A percentile compares a stretch with the other conserved stretches of the same genome.
These are phyloP conservation scores for Pandemis cinnamomeana DNA, from an alignment of 2,888 invertebrate genomes.

Conservation along the genomic window DNA sequence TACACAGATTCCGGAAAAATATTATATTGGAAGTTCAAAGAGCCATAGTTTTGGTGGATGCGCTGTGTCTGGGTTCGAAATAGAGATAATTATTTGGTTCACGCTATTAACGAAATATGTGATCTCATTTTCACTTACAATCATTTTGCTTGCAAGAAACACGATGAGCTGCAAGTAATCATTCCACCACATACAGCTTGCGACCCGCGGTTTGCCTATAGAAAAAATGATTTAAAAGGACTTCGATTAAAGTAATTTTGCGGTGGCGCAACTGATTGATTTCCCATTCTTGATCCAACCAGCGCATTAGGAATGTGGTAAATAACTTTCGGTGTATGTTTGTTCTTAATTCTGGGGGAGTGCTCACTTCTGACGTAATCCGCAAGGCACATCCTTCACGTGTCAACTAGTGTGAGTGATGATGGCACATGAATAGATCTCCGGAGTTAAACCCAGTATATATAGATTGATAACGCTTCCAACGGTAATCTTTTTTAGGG, in stretches of 20 bases:
- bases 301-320: background rate
- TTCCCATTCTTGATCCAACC: background rate
- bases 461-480: slow-evolving; percentile 26
- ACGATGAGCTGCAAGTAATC: too few relatives aligned
- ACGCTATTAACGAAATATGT: too few relatives aligned
- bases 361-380: slow-evolving; percentile 19
- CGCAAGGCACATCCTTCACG: slow-evolving; percentile 19
- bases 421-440: slow-evolving; percentile 27
- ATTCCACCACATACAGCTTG: too few relatives aligned
- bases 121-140: too few relatives aligned
- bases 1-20: too few relatives aligned
- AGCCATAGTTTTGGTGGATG: too few relatives aligned
- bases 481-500: slow-evolving; percentile 6
- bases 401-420: slow-evolving; percentile 32
- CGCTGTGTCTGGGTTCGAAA: too few relatives aligned
- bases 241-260: background rate
- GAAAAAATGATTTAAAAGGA: background rate
- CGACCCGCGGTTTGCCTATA: too few relatives aligned
- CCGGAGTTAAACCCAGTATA: slow-evolving; percentile 10
- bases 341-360: background rate
- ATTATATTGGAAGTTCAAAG: too few relatives aligned
- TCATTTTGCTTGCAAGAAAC: too few relatives aligned
- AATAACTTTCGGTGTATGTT: background rate
- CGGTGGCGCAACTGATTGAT: background rate
- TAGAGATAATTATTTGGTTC: too few relatives aligned